Evolutionary conservation across 1,140 invertebrate species (phyloP), one percentile per base, ranked within the genome.

Genomic region (Frieseomelitta varia): DNA sequence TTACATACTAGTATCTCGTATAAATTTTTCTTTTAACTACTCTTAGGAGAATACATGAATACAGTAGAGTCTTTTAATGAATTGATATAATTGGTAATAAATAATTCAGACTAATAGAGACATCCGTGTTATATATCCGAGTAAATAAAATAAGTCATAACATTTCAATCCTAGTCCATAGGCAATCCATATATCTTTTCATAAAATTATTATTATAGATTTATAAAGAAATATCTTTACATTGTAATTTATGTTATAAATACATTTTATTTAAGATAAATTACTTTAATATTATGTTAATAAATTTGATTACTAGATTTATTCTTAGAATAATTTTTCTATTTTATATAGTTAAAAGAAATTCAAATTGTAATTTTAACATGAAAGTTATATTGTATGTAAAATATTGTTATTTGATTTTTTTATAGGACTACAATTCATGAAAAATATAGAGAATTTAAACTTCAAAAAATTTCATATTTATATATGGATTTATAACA

Each of bases 101-200:
- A 34, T 21, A 83, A 61, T 80, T 56, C 63, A 80, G 83, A 83
- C 63, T 78, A 81, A 72, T 76, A 87, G 87, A 81, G 77, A 81
- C 69, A 53, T 89, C 86, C 81, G 87, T 89, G 88, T 87, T 89
- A 81, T 68, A 89, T 80, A 27, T 72, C n/a, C n/a, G 63, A 47
- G 51, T 80, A 58, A 79, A 14, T 51, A 78, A 69, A 51, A n/a
- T 83, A 58, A 61, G 67, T 47, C 24, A 72, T 55, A 74, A 81
- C 11, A 65, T 75, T 27, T 75, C 12, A 75, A 75, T 75, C 58
- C 72, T 75, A 75, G 79, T 81, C 71, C 72, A 34, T n/a, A 55
- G 53, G 72, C 79, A 81, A 81, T 81, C 30, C 72, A 75, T 81
- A 75, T 12, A 81, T 30, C 8, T 63, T 65, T 81, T 65, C 63